Conservation (phyloP, 2,113 vertebrate genomes). For the Scomber colias region DNA sequence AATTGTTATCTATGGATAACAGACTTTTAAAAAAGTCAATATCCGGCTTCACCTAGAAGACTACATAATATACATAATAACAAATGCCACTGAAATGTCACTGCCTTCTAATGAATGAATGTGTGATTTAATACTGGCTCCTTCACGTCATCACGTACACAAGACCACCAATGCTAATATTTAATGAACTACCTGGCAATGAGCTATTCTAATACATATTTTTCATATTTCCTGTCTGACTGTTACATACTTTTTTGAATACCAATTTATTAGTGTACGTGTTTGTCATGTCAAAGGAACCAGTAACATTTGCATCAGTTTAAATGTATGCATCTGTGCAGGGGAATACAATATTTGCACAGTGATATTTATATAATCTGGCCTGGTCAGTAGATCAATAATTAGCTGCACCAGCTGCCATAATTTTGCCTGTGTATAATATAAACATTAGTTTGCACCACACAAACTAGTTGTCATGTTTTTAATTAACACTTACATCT, state of each 20-base stretch:
- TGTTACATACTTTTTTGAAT: constrained; percentile 30
- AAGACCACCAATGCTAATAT: neutral
- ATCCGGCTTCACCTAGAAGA: constrained; percentile 14
- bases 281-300: neutral
- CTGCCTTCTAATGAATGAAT: constrained; percentile 38
- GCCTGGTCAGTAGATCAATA: neutral
- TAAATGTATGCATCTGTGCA: neutral
- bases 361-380: neutral
- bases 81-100: constrained; percentile 62
- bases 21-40: constrained; percentile 17
- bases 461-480: too few species aligned
- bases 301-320: constrained; percentile 5
- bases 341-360: neutral
- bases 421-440: too few species aligned
- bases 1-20: constrained; percentile 13
- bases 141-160: neutral
- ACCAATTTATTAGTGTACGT: neutral
- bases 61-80: neutral
- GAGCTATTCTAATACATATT: constrained; percentile 16
- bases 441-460: too few species aligned
- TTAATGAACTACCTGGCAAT: neutral
- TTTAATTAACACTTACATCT: too few species aligned
- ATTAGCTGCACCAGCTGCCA: too few species aligned
- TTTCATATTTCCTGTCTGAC: constrained; percentile 13
- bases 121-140: constrained; percentile 14